phyloP scores from a whole-genome alignment of 2,113 vertebrate species.

The Chascanopsetta lugubris region DNA sequence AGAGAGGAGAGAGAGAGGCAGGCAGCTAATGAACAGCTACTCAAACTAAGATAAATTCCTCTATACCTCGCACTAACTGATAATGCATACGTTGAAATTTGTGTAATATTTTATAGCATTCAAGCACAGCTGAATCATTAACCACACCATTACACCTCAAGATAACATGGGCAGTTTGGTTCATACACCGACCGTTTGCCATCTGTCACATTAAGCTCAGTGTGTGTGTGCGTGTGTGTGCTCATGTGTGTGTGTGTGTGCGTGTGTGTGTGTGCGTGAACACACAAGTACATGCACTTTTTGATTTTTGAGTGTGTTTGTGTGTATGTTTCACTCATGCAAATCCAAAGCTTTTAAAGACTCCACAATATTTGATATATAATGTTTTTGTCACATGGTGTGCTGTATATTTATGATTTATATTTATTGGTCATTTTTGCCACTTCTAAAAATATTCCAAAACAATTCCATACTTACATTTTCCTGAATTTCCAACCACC shows the following conservation, averaged over 20 bases:
- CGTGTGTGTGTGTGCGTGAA: not conserved
- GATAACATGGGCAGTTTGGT: conserved; percentile 77
- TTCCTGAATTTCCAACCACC: too few species aligned
- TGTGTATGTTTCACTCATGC: not conserved
- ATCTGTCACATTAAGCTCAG: conserved; percentile 73
- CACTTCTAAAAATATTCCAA: too few species aligned
- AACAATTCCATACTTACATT: too few species aligned
- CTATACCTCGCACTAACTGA: conserved; percentile 61
- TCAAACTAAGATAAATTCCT: conserved; percentile 69
- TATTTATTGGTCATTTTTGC: too few species aligned
- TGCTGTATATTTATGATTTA: not conserved
- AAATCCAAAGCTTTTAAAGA: conserved; percentile 1
- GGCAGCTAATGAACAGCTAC: conserved; percentile 51
- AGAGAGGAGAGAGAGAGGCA: too few species aligned
- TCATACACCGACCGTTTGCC: conserved; percentile 72
- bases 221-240: conserved; percentile 9
- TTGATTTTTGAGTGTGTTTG: not conserved
- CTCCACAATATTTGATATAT: not conserved
- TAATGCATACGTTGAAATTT: conserved; percentile 76
- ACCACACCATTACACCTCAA: conserved; percentile 79
- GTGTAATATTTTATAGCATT: conserved; percentile 68
- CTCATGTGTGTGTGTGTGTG: not conserved
- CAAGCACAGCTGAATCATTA: conserved; percentile 77
- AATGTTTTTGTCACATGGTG: too few species aligned
- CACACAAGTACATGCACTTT: too few species aligned